Evolutionary conservation across 2,797 vertebrate species (phyloP).

Genomic region (Pantherophis vulpinus): DNA sequence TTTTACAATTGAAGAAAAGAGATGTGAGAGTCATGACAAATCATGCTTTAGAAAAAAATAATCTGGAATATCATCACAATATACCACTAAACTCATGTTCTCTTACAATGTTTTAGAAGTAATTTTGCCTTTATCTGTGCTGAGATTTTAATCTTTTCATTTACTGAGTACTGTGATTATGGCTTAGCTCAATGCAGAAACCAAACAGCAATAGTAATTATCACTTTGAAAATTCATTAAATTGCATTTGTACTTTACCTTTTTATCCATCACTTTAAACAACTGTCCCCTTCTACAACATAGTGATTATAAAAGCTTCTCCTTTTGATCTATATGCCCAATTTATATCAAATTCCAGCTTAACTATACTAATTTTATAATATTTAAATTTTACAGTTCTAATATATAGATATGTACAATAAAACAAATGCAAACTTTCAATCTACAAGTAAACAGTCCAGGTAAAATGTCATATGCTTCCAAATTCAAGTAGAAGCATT

Average conservation of each 20-base stretch:
- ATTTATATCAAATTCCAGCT: neutral
- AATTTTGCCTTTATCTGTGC: neutral
- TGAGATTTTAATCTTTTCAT: conserved; percentile 7
- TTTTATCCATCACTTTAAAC: neutral
- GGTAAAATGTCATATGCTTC: neutral
- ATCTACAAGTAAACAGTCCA: fast-evolving
- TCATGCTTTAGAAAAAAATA: neutral
- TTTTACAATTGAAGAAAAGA: neutral
- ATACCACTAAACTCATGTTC: conserved; percentile 7
- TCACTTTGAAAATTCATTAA: neutral
- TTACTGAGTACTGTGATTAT: neutral
- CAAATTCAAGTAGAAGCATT: neutral
- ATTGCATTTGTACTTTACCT: neutral
- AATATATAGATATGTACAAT: neutral
- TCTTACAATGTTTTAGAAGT: neutral
- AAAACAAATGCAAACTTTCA: neutral
- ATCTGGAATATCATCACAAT: neutral
- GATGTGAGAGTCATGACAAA: fast-evolving
- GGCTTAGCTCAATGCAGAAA: neutral
- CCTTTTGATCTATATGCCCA: neutral
- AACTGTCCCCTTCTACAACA: neutral
- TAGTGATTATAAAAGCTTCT: neutral
- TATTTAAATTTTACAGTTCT: neutral
- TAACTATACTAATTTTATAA: neutral
- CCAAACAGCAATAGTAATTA: conserved; percentile 9